phyloP scores from a whole-genome alignment of 2,113 vertebrate genomes.

The Petroica traversi region DNA sequence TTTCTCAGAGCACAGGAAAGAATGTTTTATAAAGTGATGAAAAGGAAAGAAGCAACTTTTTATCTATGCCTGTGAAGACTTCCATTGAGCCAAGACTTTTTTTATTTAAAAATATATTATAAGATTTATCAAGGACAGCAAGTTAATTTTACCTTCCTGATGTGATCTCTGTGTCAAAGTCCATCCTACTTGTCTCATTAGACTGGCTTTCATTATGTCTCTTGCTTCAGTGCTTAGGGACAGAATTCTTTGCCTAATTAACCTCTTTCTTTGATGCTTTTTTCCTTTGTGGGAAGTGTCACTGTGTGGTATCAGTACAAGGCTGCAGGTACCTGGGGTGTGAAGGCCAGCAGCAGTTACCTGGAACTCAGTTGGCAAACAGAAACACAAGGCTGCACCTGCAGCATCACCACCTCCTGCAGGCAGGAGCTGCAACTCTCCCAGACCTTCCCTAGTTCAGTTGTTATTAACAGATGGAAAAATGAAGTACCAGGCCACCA shows the following conservation, averaged over 20 bases:
- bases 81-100: neutral
- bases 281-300: neutral
- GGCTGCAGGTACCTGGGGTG: neutral
- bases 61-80: neutral
- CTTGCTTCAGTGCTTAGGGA: neutral
- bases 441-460: slow-evolving; percentile 20
- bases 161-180: neutral
- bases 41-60: neutral
- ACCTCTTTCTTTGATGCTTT: neutral
- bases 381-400: slow-evolving; percentile 47
- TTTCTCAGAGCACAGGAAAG: neutral
- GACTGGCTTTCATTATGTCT: neutral
- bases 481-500: slow-evolving; percentile 40
- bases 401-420: slow-evolving; percentile 9
- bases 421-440: slow-evolving; percentile 48
- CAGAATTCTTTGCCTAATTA: neutral
- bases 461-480: slow-evolving; percentile 52
- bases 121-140: neutral
- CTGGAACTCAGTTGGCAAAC: slow-evolving; percentile 60
- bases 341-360: neutral
- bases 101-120: neutral
- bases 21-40: neutral
- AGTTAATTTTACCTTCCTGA: neutral
- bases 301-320: neutral
- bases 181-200: neutral